phyloP scores from a whole-genome alignment of 1,140 invertebrate species.

The Paraescarpia echinospica region DNA sequence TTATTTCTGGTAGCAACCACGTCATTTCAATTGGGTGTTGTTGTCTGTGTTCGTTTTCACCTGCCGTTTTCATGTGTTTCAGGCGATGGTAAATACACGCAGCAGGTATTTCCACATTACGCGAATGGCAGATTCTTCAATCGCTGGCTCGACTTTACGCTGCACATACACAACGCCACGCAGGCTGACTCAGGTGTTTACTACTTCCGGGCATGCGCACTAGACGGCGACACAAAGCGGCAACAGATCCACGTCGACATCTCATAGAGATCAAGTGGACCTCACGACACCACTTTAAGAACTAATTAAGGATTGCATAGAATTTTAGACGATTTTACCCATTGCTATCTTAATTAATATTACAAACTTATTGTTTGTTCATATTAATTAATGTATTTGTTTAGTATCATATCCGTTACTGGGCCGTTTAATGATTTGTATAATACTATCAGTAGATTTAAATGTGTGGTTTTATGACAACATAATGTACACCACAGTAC shows the following conservation, averaged over 20 bases:
- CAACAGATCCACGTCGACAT: slow-evolving; percentile 11
- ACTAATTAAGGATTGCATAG: no score
- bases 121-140: slow-evolving; percentile 9
- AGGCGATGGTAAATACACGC: slow-evolving; percentile 6
- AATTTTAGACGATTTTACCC: no score
- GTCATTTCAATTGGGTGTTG: neutral
- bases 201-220: slow-evolving; percentile 8
- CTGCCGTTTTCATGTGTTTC: neutral
- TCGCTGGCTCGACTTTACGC: slow-evolving; percentile 24
- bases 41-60: no score
- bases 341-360: no score
- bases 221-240: neutral
- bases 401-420: no score
- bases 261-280: neutral
- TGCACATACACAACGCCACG: slow-evolving; percentile 22
- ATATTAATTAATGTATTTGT: no score
- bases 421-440: no score
- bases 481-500: no score
- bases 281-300: no score
- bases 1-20: neutral
- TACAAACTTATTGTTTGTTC: no score
- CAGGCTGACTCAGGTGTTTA: slow-evolving; percentile 20
- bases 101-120: slow-evolving; percentile 22
- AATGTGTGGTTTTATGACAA: no score
- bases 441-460: no score